phyloP scores from a whole-genome alignment of 2,113 vertebrate genomes.

The Agapornis roseicollis region DNA sequence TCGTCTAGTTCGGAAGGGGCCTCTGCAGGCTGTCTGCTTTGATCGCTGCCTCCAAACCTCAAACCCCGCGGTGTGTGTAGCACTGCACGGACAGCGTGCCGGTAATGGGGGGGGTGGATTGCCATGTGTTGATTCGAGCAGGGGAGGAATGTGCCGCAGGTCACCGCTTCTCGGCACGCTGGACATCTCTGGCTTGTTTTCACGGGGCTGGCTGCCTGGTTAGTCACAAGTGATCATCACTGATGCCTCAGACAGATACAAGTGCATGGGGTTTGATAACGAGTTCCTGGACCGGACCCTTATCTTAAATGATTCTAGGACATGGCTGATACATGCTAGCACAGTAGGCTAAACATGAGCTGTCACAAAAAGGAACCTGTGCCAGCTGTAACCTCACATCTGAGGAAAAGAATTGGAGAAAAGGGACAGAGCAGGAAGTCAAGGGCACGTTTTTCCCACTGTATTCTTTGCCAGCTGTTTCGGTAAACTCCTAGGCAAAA shows the following conservation, averaged over 20 bases:
- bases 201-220: neutral
- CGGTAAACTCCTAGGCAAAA: neutral
- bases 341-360: neutral
- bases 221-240: neutral
- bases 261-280: neutral
- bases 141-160: neutral
- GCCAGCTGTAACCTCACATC: neutral
- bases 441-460: rapidly evolving
- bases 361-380: neutral
- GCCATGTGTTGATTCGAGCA: rapidly evolving
- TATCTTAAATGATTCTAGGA: neutral
- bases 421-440: neutral
- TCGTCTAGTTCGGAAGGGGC: neutral
- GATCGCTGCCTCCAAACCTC: neutral
- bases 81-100: rapidly evolving
- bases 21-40: rapidly evolving
- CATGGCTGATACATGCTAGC: rapidly evolving
- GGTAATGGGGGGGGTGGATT: rapidly evolving
- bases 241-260: neutral
- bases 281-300: neutral
- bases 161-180: rapidly evolving
- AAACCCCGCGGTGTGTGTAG: rapidly evolving
- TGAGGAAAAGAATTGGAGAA: neutral
- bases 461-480: neutral
- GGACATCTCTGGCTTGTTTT: rapidly evolving